Percentiles rank a stretch among this genome's conserved stretches.
phyloP scores from a whole-genome alignment of 2,888 invertebrate genomes.

The Leptinotarsa peninsularis region DNA sequence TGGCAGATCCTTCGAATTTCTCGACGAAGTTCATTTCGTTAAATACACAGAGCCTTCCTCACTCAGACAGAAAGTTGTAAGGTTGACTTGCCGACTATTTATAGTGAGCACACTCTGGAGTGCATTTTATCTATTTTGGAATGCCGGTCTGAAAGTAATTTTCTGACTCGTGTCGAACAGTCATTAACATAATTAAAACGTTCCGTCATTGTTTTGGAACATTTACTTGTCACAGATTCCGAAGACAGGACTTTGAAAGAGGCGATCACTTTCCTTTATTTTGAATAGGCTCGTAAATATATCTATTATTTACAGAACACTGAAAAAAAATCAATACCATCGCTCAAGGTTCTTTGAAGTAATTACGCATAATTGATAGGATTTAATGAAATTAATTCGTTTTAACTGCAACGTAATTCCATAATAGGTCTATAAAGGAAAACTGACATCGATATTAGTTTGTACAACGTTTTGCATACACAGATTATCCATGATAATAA shows the following conservation, averaged over 20 bases:
- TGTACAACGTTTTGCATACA: too few species aligned
- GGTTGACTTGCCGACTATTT: constrained; percentile 23
- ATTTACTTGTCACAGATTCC: constrained; percentile 26
- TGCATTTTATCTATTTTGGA: constrained; percentile 36
- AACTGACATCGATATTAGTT: too few species aligned
- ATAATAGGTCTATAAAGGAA: too few species aligned
- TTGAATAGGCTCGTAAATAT: constrained; percentile 15
- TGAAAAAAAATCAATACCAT: background rate
- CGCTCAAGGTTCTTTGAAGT: background rate
- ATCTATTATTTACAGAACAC: constrained; percentile 5
- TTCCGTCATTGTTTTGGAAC: constrained; percentile 23
- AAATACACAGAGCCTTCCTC: background rate
- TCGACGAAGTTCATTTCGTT: too few species aligned
- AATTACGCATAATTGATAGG: background rate
- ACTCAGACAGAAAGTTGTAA: constrained; percentile 19
- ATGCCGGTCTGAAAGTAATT: constrained; percentile 24
- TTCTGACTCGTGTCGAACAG: constrained; percentile 23
- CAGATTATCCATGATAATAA: too few species aligned
- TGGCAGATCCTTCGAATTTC: too few species aligned
- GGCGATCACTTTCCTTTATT: constrained; percentile 4
- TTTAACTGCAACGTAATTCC: background rate
- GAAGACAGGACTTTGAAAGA: constrained; percentile 20
- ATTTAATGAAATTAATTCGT: background rate
- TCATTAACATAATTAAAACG: constrained; percentile 28
- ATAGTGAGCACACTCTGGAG: constrained; percentile 28